Evolutionary conservation across 2,888 invertebrate genomes (phyloP), one percentile per base, ranked within the genome.

Genomic region (Caenorhabditis afra): DNA sequence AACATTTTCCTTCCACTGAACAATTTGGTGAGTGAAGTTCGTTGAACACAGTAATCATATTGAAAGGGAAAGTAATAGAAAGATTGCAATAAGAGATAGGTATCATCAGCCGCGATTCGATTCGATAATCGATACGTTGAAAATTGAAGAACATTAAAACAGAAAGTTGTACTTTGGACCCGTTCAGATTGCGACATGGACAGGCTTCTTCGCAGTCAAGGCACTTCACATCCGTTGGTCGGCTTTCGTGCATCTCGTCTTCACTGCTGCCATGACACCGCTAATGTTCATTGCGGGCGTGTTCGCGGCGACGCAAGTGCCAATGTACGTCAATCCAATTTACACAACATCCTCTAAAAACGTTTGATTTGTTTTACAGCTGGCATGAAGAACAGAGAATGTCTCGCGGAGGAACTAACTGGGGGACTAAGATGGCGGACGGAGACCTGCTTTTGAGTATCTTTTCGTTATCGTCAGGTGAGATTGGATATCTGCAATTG

Each of bases 1-100:
- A 78, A 78, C 44, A 78, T 78, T 35, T 78, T 71, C 71, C 57
- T 78, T 45, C 78, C 78, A 7, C 23, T 78, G 37, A 78, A 78
- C 22, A 71, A 71, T 18, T 53, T 78, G 61, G 78, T 77, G 12
- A 20, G 70, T 61, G 16, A 1, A 5, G 22, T 22, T 2, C 14
- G 44, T n/a, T 0, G 37, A 49, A 49, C 16, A 47, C 1, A 44
- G 39, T 8, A 8, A 14, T 45, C 7, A 11, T 14, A 14, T 11
- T 41, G 41, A 41, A 41, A 41, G 41, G 2, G 41, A 41, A 41
- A 41, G 11, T 11, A 14, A 41, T 41, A 2, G 14, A 41, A 41
- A 3, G 7, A 3, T 41, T 41, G 41, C 11, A 12, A 52, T 12
- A 3, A 18, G 16, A 35, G 35, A 35, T 16, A n/a, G 37, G 18